Conservation (phyloP, 1,140 invertebrate genomes). For the Zaprionus taronus region DNA sequence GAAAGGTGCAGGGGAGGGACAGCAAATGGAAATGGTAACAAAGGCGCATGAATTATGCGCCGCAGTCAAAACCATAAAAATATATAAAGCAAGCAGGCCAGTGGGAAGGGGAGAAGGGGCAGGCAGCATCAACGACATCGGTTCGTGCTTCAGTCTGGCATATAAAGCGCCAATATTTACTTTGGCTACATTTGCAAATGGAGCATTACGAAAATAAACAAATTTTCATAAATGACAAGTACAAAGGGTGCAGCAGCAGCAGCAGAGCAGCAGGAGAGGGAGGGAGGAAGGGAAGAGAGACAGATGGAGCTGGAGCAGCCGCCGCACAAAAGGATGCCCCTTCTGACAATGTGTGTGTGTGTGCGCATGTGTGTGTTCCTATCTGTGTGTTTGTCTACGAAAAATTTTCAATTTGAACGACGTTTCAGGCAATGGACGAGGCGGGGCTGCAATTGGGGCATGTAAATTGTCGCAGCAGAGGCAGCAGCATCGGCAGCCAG, state of each 20-base stretch:
- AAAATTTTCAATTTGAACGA: conserved; percentile 78
- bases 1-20: not conserved
- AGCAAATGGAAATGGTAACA: conserved; percentile 53
- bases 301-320: conserved; percentile 35
- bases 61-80: conserved; percentile 66
- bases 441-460: conserved; percentile 73
- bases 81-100: conserved; percentile 21
- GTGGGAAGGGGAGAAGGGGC: not conserved
- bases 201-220: conserved; percentile 84
- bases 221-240: conserved; percentile 83
- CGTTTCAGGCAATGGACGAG: conserved; percentile 64
- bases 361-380: conserved; percentile 17
- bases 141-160: conserved; percentile 47
- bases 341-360: conserved; percentile 19
- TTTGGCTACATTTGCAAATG: conserved; percentile 84
- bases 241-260: conserved; percentile 61
- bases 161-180: conserved; percentile 79
- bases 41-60: conserved; percentile 72
- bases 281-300: not conserved
- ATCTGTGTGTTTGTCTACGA: conserved; percentile 47
- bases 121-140: conserved; percentile 23
- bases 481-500: conserved; percentile 23
- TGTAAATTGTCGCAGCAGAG: conserved; percentile 73
- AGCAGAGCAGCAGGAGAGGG: not conserved
- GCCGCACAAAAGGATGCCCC: conserved; percentile 64